Evolutionary conservation across 2,888 invertebrate genomes (phyloP), one percentile per base, ranked within the genome.

Genomic region (Drosophila mimica): DNA sequence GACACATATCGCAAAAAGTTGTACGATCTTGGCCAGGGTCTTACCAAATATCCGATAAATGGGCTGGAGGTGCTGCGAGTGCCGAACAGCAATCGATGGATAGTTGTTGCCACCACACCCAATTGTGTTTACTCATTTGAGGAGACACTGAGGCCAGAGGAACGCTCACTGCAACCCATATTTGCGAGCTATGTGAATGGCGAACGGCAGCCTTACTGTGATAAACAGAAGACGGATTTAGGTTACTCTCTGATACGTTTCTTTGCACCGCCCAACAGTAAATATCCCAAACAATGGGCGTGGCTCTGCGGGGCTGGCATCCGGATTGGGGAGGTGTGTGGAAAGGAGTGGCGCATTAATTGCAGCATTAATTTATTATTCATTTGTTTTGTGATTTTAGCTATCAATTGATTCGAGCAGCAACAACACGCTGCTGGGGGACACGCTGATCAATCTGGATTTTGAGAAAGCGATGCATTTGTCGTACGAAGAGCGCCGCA

Each of bases 1-100:
- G 98, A 98, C 72, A 96, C 97, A 92, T 97, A 97, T 91, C 96
- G 96, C 94, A 96, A 96, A 93, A 97, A 97, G 95, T 96, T 98
- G 49, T 98, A 97, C 91, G 98, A 98, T 93, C 95, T 98, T 79
- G 97, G 97, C 0, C 95, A 96, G 92, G 96, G 96, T 0, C 94
- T 95, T 33, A 94, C 95, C 53, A 92, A 91, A 48, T 96, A 95
- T 69, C 96, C 97, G 0, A 97, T 99, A 73, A 98, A 97, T n/a
- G 98, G 97, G 0, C 94, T 99, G 62, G 96, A 97, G 91, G 97
- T 97, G 92, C 96, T 97, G 91, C 95, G 95, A 90, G 94, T 97
- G 68, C 95, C 96, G 15, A 94, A 94, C 58, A 94, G 95, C 0
- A 96, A 95, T 74, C 96, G 95, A 89, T 98, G 96, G 92, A 95